Evolutionary conservation across 2,888 invertebrate species (phyloP), one percentile per base, ranked within the genome.

Genomic region (Apotomis capreana): DNA sequence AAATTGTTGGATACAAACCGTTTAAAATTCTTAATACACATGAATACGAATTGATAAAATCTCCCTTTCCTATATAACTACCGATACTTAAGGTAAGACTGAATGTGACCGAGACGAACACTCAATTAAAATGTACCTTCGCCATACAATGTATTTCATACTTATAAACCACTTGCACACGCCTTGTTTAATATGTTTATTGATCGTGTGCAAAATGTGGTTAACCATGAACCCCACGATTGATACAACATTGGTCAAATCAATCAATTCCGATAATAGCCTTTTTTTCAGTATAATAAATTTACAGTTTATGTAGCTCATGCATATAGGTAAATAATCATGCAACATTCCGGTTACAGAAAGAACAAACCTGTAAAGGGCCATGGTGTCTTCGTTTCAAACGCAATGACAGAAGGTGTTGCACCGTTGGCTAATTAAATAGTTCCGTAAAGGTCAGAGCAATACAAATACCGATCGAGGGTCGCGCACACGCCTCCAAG

Each of bases 401-500:
- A 82, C 75, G 78, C 81, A 84, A 82, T 79, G 77, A 80, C 81
- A 78, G 78, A 75, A 80, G 73, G 67, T 74, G 78, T 77, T 80
- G 52, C 72, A 63, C 51, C 52, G 46, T 65, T n/a, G 15, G 15
- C 37, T 62, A 54, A 51, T 57, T 44, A 83, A 83, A 83, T 85
- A 80, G 80, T 76, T 79, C 76, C 76, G 51, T 76, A 80, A 81
- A 85, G 81, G 83, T 86, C 84, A 86, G 80, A 81, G 79, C 81
- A 84, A 75, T 76, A 77, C 78, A 78, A 77, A 72, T 76, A 80
- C 78, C 78, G 5, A 79, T 77, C 78, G 80, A 78, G 78, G 80
- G 82, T 77, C 81, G 79, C 83, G 85, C 83, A 90, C 91, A 91
- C 91, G 89, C 91, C 92, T 91, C 84, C 78, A 81, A 82, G 79